Evolutionary conservation across 2,888 invertebrate genomes (phyloP), one percentile per base, ranked within the genome.

Genomic region (Drosophila paucipuncta): DNA sequence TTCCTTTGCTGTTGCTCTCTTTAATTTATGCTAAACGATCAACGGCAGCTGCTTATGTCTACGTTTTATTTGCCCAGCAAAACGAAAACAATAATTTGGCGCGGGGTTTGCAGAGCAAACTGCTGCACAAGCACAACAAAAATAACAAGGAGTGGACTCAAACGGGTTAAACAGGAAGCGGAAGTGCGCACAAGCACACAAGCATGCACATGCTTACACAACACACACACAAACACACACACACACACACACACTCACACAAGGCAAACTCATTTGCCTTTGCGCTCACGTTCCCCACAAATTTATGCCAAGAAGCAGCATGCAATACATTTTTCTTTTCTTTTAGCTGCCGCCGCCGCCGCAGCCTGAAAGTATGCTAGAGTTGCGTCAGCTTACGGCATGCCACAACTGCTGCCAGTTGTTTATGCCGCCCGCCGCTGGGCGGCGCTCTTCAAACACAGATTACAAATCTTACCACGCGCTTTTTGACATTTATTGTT

Each of bases 1-100:
- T 70, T 85, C 76, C 64, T 55, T 75, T 65, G 49, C 58, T 47
- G 57, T 58, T 50, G 55, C 60, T 59, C 65, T 50, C 68, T 73
- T 73, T 71, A 86, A 84, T 83, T 89, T 84, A 84, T 84, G 84
- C 82, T 82, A 89, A 89, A 89, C 86, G 84, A 84, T 89, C 84
- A 85, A 70, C 90, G 88, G 80, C 87, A 87, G 89, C 77, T 86
- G 82, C 87, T 84, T 84, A 71, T 76, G 73, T 79, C 81, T 74
- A 73, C 85, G 76, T 85, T 87, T 85, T 85, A 87, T 85, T 89
- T 87, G 73, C 85, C 69, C 65, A 68, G 76, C 90, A 87, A 83
- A 85, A 85, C 85, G 88, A 89, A 89, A 85, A 85, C 90, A 85
- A 90, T 90, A 89, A 89, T 85, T 85, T 78, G 85, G 74, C 61